Evolutionary conservation across 2,113 vertebrate genomes (phyloP).

Genomic region (Ramphastos sulfuratus): DNA sequence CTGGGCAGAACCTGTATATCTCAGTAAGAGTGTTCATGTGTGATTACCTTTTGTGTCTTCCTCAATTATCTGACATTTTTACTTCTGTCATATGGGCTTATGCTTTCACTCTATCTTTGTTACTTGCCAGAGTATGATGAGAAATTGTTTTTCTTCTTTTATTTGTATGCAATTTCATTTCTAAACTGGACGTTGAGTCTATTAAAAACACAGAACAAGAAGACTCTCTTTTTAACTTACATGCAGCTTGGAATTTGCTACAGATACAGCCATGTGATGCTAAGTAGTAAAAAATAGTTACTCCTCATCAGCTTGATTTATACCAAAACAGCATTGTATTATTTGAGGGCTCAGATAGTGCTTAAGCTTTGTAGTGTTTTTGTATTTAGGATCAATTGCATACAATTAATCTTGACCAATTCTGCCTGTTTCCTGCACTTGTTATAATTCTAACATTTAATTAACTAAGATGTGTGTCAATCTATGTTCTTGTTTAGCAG

Average conservation of each 20-base stretch:
- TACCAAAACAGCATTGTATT: background rate
- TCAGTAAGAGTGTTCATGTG: background rate
- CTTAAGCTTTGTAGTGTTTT: background rate
- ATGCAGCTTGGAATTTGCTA: background rate
- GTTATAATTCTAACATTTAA: background rate
- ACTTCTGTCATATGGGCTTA: background rate
- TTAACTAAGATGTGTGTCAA: background rate
- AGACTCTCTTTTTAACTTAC: background rate
- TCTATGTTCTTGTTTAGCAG: no score
- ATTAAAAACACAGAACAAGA: background rate
- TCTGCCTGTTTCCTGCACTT: background rate
- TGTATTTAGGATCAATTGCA: background rate
- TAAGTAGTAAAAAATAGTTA: background rate
- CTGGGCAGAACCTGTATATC: background rate
- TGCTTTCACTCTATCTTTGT: background rate
- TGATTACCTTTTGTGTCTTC: background rate
- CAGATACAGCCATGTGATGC: background rate
- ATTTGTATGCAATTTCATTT: background rate
- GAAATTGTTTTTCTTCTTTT: background rate
- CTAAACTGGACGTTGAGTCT: background rate
- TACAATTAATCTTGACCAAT: background rate
- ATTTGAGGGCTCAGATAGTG: background rate
- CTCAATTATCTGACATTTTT: background rate
- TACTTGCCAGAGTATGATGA: background rate
- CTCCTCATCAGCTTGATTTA: background rate